Evolutionary conservation across 2,797 vertebrate species (phyloP), one percentile per base, ranked within the genome.

Genomic region (Sitta carolinensis): DNA sequence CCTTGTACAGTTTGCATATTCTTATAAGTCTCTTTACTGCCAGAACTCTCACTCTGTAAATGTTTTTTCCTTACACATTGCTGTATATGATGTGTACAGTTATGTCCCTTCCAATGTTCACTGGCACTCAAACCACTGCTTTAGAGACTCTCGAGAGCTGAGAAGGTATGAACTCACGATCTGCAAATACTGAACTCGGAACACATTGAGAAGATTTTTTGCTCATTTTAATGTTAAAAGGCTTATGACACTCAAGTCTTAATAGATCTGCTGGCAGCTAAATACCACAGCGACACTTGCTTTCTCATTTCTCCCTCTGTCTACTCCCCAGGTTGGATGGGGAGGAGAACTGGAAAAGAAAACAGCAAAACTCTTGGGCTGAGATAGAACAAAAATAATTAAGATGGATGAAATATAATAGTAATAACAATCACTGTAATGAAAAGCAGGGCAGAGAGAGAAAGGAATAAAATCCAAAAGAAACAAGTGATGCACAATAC

Each of bases 1-100:
- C 87, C 64, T 91, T 94, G 92, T 92, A 80, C 59, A 85, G 73
- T 70, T 85, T 85, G 43, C 62, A 59, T 83, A 76, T 50, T 82
- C 45, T 89, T 92, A 54, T 38, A 27, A 70, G 52, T 72, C 17
- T 84, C 27, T 84, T 92, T 90, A 54, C 20, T 50, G n/a, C n/a
- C 63, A 91, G 67, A 85, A 74, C 38, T 87, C 94, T 76, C 75
- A 32, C 22, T 83, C 83, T n/a, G 26, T 32, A 82, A 50, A 69
- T 73, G 22, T 51, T 75, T 13, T 73, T 76, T 85, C 43, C n/a
- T 68, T 66, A 29, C 51, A 34, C 15, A 7, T 69, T 90, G n/a
- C 26, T 76, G 4, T 30, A 29, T 63, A 11, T 61, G 34, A 9
- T 68, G 21, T 40, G 5, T n/a, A 52, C 42, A 61, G 8, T 45